Base-by-base conservation (phyloP, 2,888 invertebrate genomes). In the Germaria angustata region DNA sequence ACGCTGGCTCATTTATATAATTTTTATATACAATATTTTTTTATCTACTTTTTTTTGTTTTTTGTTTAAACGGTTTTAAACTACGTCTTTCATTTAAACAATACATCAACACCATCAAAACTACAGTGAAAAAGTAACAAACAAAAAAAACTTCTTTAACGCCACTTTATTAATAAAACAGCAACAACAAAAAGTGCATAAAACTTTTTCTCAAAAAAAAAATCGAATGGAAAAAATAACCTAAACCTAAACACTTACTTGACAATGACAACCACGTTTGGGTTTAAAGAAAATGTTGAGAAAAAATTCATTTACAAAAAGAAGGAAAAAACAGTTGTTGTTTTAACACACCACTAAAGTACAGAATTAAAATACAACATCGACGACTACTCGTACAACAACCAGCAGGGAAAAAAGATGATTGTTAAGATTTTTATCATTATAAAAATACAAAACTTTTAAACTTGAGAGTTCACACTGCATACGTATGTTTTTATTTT, bases 391-490 rank as follows among this genome's bases (percentile, higher is more conserved):
- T n/a, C n/a, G n/a, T n/a, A n/a, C 78, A 80, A 65, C 51, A 75
- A 44, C 17, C 39, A 79, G 68, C 69, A 61, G 61, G 61, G 75
- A 77, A 65, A 68, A 77, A 77, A 73, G 71, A 82, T 82, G 82
- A 82, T 82, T 79, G 82, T 82, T 82, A 82, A 82, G 82, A 82
- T 82, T 82, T 82, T 82, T 82, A 82, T 82, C 82, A 71, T 61
- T 79, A 76, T 75, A 82, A 79, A 82, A 82, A 79, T 78, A 84
- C 73, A 84, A 75, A 85, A 85, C 83, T 84, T 85, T 85, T 84
- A 84, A 87, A 87, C 86, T 87, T 85, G 85, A 87, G 82, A 86
- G 82, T 82, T 84, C 84, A 84, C 82, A 84, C 82, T 82, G 82
- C 82, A 82, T 80, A 80, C 73, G 68, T 51, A 65, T 79, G 49